These are phyloP conservation scores for Pangasius macronema DNA, from an alignment of 2,797 vertebrate species.

Conservation along the genomic window DNA sequence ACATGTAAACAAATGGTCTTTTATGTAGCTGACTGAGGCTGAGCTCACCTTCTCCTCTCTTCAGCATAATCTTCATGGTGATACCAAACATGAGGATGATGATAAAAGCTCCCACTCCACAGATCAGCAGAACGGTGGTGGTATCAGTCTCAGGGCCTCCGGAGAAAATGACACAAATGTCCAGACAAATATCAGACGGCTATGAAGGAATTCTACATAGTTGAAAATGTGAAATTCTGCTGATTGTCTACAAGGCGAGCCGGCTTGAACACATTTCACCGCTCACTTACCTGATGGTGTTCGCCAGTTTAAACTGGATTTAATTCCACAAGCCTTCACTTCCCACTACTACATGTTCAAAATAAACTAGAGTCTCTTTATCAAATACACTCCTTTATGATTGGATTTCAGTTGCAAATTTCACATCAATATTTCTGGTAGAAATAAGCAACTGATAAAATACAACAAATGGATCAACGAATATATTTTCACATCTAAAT, in stretches of 20 bases:
- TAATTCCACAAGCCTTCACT: not conserved
- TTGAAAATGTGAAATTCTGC: not conserved
- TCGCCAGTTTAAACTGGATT: not conserved
- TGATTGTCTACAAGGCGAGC: not conserved
- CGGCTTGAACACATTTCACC: not conserved
- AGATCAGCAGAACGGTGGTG: not conserved
- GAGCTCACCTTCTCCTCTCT: slow-evolving; percentile 25
- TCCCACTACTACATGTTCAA: not conserved
- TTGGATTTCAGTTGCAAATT: not conserved
- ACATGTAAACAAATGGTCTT: not conserved
- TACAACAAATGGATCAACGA: not conserved
- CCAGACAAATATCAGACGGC: not conserved
- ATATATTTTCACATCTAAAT: no score
- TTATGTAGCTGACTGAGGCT: not conserved
- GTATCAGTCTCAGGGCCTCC: rapidly evolving
- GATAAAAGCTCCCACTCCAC: slow-evolving; percentile 21
- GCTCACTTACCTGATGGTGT: no score
- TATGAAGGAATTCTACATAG: not conserved
- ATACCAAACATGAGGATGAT: slow-evolving; percentile 19
- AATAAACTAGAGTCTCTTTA: not conserved
- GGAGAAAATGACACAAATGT: not conserved
- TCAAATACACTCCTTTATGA: not conserved
- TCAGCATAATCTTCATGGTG: slow-evolving; percentile 41
- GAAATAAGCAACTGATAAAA: not conserved
- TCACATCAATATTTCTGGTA: not conserved